A percentile compares a stretch with the other conserved stretches of the same genome.
Conservation (phyloP, 2,888 invertebrate genomes). For the Tineola bisselliella region DNA sequence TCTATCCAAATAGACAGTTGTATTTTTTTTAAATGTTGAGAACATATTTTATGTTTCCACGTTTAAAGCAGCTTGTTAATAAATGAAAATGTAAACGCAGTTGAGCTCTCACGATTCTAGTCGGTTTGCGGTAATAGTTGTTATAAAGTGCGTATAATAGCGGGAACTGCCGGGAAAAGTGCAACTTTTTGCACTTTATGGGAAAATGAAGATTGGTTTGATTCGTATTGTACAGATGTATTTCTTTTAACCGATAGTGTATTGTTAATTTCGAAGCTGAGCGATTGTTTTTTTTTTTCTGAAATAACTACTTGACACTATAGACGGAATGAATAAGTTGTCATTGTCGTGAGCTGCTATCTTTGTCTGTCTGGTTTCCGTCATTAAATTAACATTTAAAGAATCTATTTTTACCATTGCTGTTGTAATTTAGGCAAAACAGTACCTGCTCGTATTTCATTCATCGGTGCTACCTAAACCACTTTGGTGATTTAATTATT, state of each 20-base stretch:
- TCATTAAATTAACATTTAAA: too few relatives aligned
- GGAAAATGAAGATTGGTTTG: neutral
- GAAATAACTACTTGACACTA: too few relatives aligned
- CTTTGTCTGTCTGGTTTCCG: too few relatives aligned
- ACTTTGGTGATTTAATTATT: neutral
- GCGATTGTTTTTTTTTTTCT: too few relatives aligned
- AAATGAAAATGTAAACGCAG: neutral
- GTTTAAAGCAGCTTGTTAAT: neutral
- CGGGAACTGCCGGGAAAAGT: neutral
- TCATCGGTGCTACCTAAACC: neutral
- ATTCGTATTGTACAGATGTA: neutral
- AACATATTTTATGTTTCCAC: too few relatives aligned
- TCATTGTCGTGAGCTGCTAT: too few relatives aligned
- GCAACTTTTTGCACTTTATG: slow-evolving; percentile 2
- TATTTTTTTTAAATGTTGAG: too few relatives aligned
- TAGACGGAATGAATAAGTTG: too few relatives aligned
- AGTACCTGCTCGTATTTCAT: neutral
- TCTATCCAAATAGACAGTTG: too few relatives aligned
- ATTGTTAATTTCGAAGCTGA: too few relatives aligned
- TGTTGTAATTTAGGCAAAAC: neutral
- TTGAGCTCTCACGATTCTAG: neutral
- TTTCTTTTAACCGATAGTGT: too few relatives aligned
- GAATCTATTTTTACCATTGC: neutral
- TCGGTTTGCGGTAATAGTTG: slow-evolving; percentile 1
- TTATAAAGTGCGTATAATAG: slow-evolving; percentile 6